Evolutionary conservation across 1,140 invertebrate species (phyloP), one percentile per base, ranked within the genome.

Genomic region (Sycobia sp.): DNA sequence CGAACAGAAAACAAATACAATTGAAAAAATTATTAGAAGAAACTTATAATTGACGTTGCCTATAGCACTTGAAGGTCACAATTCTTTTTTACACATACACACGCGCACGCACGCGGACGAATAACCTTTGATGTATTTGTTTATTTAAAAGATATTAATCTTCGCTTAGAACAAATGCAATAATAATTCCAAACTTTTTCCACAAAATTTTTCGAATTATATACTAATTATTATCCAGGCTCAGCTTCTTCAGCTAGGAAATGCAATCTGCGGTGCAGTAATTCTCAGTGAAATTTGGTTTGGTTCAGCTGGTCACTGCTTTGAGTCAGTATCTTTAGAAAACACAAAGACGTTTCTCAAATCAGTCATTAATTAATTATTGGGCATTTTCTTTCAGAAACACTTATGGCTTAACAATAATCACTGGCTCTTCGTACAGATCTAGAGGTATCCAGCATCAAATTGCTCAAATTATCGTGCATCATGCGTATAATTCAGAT

Each of bases 271-370:
- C 34, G 66, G 66, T 18, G 66, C 57, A 18, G 16, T 57, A 10
- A 67, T 67, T 3, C 57, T 67, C 23, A 55, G 57, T 29, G 44
- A 61, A 5, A 27, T 50, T 4, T 67, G 66, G 66, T 54, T 67
- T 13, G 14, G 64, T 9, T 57, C 66, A 1, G 66, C 66, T 8
- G 61, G 57, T 56, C 62, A 67, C 14, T 67, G 66, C 44, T 50
- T 67, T 25, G 38, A 41, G 63, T 65, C 8, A 49, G 63, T 55
- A 46, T 9, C 27, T 44, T 53, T n/a, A 2, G 3, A 5, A 18
- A 43, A 43, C 4, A 5, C 18, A 43, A 43, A 46, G n/a, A n/a
- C n/a, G 10, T 25, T 23, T 46, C 1, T 46, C 23, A 46, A 46
- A 46, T 23, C 3, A 20, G 13, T 22, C 18, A 23, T 4, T 20